A percentile compares a stretch with the other conserved stretches of the same genome.
phyloP scores from a whole-genome alignment of 2,113 vertebrate genomes.

The Rhea americana region DNA sequence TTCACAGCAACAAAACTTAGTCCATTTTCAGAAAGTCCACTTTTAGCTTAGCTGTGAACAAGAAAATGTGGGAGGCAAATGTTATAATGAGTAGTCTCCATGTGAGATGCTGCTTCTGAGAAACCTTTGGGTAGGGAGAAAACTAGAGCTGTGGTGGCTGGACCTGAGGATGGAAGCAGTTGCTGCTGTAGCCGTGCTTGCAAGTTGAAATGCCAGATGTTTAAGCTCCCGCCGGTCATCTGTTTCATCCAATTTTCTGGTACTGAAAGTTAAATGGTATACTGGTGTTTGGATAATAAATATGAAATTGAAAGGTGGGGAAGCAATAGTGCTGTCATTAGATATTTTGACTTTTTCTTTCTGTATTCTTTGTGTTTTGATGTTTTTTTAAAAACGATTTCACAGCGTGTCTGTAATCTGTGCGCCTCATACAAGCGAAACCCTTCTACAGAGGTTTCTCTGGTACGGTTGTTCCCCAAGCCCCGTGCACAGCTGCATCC shows the following conservation, averaged over 20 bases:
- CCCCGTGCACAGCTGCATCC: background rate
- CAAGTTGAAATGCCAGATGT: background rate
- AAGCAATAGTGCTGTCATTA: background rate
- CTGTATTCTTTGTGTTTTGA: background rate
- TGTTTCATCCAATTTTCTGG: background rate
- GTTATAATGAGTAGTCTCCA: background rate
- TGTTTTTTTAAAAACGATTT: background rate
- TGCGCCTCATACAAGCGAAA: background rate
- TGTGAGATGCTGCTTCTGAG: background rate
- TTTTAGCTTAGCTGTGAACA: background rate
- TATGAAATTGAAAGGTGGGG: background rate
- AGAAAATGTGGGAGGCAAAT: background rate
- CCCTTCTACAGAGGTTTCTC: background rate
- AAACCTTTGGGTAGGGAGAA: background rate
- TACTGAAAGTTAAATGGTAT: background rate
- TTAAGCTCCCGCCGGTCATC: background rate
- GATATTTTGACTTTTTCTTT: background rate
- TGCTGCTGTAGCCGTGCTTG: background rate
- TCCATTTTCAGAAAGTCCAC: background rate
- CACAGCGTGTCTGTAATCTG: background rate
- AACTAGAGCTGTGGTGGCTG: background rate
- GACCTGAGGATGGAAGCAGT: background rate
- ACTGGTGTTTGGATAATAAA: background rate
- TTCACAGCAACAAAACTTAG: background rate
- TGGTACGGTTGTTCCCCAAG: background rate